Percentiles rank a stretch among this genome's conserved stretches.
phyloP scores from a whole-genome alignment of 2,888 invertebrate species.

The Bellardia bayeri region DNA sequence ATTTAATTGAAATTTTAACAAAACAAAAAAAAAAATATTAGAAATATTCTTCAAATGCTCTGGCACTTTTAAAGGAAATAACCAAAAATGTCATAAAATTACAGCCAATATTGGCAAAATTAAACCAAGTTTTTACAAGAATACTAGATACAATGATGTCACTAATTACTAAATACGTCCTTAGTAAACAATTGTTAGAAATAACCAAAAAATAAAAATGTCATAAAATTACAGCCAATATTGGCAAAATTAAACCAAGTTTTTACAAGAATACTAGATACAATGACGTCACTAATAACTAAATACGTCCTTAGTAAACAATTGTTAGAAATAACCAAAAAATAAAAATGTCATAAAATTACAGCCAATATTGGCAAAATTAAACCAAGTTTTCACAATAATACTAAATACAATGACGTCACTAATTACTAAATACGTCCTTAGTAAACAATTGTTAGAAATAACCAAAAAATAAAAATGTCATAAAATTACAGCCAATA shows the following conservation, averaged over 20 bases:
- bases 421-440: neutral
- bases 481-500: neutral
- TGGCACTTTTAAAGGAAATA: neutral
- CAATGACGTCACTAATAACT: neutral
- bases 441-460: neutral
- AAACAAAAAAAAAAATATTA: conserved; percentile 10
- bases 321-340: neutral
- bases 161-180: neutral
- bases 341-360: neutral
- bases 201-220: neutral
- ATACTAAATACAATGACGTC: neutral
- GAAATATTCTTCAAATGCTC: conserved; percentile 20
- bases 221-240: neutral
- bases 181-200: neutral
- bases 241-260: neutral
- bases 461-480: neutral
- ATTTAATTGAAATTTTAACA: neutral
- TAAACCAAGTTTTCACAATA: neutral
- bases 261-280: neutral
- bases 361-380: neutral
- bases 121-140: neutral
- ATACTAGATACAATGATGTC: neutral
- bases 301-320: neutral
- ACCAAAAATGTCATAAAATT: neutral
- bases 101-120: neutral